Evolutionary conservation across 2,888 invertebrate species (phyloP), one percentile per base, ranked within the genome.

Genomic region (Cephus pulcher): DNA sequence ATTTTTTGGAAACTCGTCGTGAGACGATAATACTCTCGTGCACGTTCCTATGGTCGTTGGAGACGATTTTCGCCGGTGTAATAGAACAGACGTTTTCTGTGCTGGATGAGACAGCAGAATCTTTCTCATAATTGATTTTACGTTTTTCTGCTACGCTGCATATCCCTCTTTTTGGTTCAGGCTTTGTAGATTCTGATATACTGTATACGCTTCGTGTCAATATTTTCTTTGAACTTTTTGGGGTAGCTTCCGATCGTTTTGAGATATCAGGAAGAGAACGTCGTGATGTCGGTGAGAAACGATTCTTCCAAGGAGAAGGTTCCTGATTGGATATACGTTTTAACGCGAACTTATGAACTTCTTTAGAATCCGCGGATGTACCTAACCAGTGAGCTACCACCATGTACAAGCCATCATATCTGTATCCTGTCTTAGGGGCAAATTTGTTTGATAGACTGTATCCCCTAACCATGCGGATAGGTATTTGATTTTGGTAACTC

Each of bases 381-480:
- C 89, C 89, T 30, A 90, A 87, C 91, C 91, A 91, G 32, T 85
- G 85, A 12, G 86, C 83, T 11, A 85, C 82, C 4, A 91, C 87
- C 0, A 85, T 77, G 69, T 91, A 91, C 9, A 91, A 82, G 11
- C 91, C 91, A 73, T 91, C 91, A 56, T 91, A 91, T 15, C 91
- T 86, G 12, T 89, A 88, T 11, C 91, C 91, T 1, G 91, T 90
- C 83, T 89, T 89, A 12, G 91, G 91, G 2, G 91, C 90, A 75
- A 86, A 90, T 37, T 85, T 80, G 69, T 90, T 89, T 4, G 86
- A 82, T 2, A 90, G 80, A 84, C 88, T 88, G 78, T 88, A 90
- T 76, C 90, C 88, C 76, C 91, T 86, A 3, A 91, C 84, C 37
- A 91, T 80, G 69, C 91, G 82, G n/a, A 91, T 71, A 3, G 91